Evolutionary conservation across 2,888 invertebrate species (phyloP).

Genomic region (Zootermopsis nevadensis): DNA sequence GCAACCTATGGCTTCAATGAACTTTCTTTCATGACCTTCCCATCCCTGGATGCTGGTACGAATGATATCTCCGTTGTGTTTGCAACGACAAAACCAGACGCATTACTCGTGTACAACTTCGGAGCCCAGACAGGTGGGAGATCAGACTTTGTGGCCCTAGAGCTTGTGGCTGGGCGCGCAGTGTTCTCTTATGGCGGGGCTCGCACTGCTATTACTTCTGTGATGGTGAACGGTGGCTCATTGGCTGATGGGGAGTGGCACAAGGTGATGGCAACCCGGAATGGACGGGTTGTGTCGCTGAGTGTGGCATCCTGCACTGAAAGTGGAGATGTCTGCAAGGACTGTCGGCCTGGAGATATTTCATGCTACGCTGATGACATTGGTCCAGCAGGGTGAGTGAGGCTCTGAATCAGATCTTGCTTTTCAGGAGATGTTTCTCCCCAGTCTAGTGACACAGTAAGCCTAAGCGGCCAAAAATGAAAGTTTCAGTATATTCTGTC

Average conservation of each 20-base stretch:
- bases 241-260: constrained; percentile 92
- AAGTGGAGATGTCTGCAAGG: constrained; percentile 87
- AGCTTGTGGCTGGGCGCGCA: constrained; percentile 85
- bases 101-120: constrained; percentile 91
- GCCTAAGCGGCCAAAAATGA: too few species aligned
- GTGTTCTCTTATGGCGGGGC: constrained; percentile 92
- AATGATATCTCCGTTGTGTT: constrained; percentile 93
- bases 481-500: too few species aligned
- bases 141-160: constrained; percentile 93
- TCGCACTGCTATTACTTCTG: constrained; percentile 86
- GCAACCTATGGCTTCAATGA: constrained; percentile 91
- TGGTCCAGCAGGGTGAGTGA: constrained; percentile 86
- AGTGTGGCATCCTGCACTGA: constrained; percentile 85
- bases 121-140: constrained; percentile 88
- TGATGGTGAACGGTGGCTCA: constrained; percentile 69
- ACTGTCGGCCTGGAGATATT: constrained; percentile 85
- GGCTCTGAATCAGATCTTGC: too few species aligned
- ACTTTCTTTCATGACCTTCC: constrained; percentile 90
- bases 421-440: too few species aligned
- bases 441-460: too few species aligned
- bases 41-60: constrained; percentile 85
- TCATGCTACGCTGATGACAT: constrained; percentile 87
- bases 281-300: constrained; percentile 87
- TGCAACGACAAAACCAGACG: constrained; percentile 88
- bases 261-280: constrained; percentile 90